Percentiles rank a stretch among this genome's conserved stretches.
phyloP scores from a whole-genome alignment of 2,888 invertebrate species.

The Pristionchus exspectatus region DNA sequence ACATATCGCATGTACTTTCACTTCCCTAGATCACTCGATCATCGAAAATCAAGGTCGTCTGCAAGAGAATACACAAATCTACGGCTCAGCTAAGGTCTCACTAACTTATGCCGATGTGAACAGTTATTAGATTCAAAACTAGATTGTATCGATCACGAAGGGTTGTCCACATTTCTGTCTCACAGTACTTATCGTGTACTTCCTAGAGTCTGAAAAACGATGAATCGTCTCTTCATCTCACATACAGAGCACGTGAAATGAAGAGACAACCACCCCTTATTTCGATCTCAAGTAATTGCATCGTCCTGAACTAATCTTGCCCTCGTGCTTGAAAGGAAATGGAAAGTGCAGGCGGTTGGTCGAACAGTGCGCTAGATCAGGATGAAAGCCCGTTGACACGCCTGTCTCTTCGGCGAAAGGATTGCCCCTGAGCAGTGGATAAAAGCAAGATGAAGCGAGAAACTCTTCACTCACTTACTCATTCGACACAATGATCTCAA shows the following conservation, averaged over 20 bases:
- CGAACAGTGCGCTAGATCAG: background rate
- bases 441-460: background rate
- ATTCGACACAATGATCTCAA: conserved; percentile 9
- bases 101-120: too few relatives aligned
- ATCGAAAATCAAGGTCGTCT: conserved; percentile 3
- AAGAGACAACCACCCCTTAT: too few relatives aligned
- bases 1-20: too few relatives aligned
- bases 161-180: too few relatives aligned
- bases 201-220: too few relatives aligned
- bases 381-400: background rate
- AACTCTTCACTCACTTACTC: background rate
- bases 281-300: too few relatives aligned
- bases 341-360: background rate
- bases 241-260: too few relatives aligned
- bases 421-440: background rate
- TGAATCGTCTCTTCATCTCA: too few relatives aligned
- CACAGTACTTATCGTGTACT: too few relatives aligned
- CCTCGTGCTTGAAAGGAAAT: background rate
- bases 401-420: background rate
- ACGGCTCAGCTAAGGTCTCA: background rate
- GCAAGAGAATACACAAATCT: background rate
- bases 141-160: too few relatives aligned
- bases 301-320: background rate
- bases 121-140: too few relatives aligned
- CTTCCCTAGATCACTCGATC: background rate